These are phyloP conservation scores for Canis aureus DNA, from an alignment of 2,113 vertebrate genomes.

Conservation along the genomic window DNA sequence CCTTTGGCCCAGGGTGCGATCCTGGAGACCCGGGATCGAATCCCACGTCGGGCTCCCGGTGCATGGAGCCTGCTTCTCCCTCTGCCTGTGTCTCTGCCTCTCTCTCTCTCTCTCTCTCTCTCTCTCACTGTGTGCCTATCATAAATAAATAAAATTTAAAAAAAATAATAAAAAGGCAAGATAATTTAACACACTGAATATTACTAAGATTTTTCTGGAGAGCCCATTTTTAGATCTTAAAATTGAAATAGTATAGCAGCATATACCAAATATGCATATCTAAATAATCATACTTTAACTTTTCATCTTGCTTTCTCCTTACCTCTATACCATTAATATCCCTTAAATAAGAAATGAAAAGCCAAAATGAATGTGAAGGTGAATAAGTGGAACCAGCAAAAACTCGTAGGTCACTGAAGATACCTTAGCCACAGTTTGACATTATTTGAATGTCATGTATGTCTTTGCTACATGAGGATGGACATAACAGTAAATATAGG, in stretches of 20 bases:
- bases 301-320: neutral
- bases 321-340: neutral
- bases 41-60: too few relatives aligned
- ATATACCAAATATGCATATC: neutral
- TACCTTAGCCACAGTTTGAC: neutral
- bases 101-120: too few relatives aligned
- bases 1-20: too few relatives aligned
- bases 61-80: too few relatives aligned
- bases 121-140: too few relatives aligned
- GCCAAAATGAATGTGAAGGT: neutral
- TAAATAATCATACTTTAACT: neutral
- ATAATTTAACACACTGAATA: conserved; percentile 14
- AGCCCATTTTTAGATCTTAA: conserved; percentile 23
- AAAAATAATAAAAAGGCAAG: neutral
- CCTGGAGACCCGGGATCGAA: too few relatives aligned
- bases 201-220: neutral
- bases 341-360: neutral
- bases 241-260: neutral
- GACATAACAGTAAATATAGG: neutral
- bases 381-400: neutral
- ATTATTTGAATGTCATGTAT: neutral
- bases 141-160: too few relatives aligned
- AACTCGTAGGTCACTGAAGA: neutral
- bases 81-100: too few relatives aligned
- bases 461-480: neutral